Percentiles rank a stretch among this genome's conserved stretches.
These are phyloP conservation scores for Sialis fuliginosa DNA, from an alignment of 2,888 invertebrate species.

Conservation along the genomic window DNA sequence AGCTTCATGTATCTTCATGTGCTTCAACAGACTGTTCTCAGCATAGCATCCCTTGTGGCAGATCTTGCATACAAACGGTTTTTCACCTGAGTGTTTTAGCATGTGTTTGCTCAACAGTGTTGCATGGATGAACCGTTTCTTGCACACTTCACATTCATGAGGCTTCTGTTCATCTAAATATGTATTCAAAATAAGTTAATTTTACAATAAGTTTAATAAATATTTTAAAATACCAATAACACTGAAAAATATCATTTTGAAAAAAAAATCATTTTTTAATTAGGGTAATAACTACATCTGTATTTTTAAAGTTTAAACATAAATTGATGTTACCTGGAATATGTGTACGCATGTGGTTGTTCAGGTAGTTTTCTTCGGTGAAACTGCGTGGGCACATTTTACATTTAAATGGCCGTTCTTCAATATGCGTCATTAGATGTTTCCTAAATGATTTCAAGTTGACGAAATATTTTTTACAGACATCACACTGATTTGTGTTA, in stretches of 20 bases:
- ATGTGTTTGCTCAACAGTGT: conserved; percentile 27
- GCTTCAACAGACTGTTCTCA: conserved; percentile 26
- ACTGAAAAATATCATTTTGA: too few relatives aligned
- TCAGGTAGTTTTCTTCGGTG: conserved; percentile 27
- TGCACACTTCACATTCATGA: conserved; percentile 27
- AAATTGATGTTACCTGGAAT: conserved; percentile 13
- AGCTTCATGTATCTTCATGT: conserved; percentile 28
- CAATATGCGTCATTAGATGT: conserved; percentile 27
- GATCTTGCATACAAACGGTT: conserved; percentile 28
- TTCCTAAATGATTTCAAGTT: conserved; percentile 26
- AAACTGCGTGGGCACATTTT: conserved; percentile 24
- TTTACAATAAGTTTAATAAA: too few relatives aligned
- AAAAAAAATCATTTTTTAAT: too few relatives aligned
- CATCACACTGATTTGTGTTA: conserved; percentile 23
- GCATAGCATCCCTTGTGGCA: conserved; percentile 26
- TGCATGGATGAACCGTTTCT: conserved; percentile 27
- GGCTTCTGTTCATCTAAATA: conserved; percentile 24
- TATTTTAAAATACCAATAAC: too few relatives aligned
- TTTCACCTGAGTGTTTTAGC: conserved; percentile 27
- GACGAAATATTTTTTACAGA: conserved; percentile 27
- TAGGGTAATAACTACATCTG: too few relatives aligned
- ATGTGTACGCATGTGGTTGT: conserved; percentile 26
- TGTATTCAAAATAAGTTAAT: too few relatives aligned
- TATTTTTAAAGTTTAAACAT: too few relatives aligned
- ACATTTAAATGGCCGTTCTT: conserved; percentile 25